Evolutionary conservation across 2,113 vertebrate genomes (phyloP).

Genomic region (Lampris megalopsis): DNA sequence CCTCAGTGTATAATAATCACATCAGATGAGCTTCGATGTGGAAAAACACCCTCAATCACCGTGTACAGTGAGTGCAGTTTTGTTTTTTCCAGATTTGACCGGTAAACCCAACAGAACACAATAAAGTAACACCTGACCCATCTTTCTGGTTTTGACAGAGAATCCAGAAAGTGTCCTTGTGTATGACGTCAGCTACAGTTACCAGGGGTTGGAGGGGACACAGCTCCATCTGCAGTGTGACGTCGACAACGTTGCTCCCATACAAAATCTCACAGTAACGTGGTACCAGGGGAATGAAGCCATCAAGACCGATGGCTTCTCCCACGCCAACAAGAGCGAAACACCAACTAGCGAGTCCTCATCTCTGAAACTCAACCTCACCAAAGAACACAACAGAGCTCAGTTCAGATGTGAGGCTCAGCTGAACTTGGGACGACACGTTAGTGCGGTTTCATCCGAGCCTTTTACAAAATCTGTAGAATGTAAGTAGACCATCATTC

Average conservation of each 20-base stretch:
- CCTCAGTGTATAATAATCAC: conserved; percentile 37
- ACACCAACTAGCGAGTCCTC: conserved; percentile 7
- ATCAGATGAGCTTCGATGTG: background rate
- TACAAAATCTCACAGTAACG: conserved; percentile 44
- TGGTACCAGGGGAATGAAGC: conserved; percentile 46
- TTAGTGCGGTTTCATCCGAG: background rate
- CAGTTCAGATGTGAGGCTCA: conserved; percentile 59
- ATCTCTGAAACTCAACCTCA: fast-evolving
- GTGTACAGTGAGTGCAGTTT: conserved; percentile 72
- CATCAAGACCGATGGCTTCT: fast-evolving
- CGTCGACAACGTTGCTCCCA: conserved; percentile 52
- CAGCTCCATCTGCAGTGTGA: conserved; percentile 73
- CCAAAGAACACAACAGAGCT: conserved; percentile 26
- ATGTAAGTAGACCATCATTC: conserved; percentile 49
- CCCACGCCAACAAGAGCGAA: fast-evolving
- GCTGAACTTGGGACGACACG: conserved; percentile 36
- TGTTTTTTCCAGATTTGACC: background rate
- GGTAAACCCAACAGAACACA: background rate
- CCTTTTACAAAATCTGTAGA: conserved; percentile 11
- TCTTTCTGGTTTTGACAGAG: conserved; percentile 52
- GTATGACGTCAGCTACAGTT: background rate
- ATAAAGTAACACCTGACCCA: background rate
- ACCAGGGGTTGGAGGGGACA: background rate
- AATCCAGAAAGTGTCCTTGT: conserved; percentile 38
- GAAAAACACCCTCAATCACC: conserved; percentile 28